phyloP scores from a whole-genome alignment of 2,888 invertebrate genomes.

The Sceliomorpha sp. region DNA sequence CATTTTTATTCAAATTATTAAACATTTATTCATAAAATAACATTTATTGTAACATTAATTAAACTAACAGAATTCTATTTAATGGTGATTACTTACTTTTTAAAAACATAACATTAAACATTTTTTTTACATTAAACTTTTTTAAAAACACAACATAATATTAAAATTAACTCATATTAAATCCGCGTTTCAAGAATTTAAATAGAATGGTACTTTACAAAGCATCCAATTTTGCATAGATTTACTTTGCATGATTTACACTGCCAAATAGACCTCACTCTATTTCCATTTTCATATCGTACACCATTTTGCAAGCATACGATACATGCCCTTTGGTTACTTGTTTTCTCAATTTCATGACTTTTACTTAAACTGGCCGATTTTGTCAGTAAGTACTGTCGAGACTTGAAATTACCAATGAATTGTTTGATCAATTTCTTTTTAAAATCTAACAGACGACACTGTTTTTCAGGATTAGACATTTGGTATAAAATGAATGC shows the following conservation, averaged over 20 bases:
- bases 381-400: background rate
- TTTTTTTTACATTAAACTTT: no score
- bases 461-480: slow-evolving; percentile 4
- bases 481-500: slow-evolving; percentile 20
- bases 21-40: no score
- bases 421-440: slow-evolving; percentile 13
- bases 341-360: background rate
- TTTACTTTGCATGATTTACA: slow-evolving; percentile 4
- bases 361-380: background rate
- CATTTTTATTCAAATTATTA: no score
- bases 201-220: slow-evolving; percentile 39
- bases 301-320: background rate
- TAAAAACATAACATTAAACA: no score
- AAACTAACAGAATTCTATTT: no score
- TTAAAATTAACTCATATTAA: no score
- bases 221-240: slow-evolving; percentile 12
- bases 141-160: no score
- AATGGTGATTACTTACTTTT: no score
- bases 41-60: no score
- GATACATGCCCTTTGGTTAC: slow-evolving; percentile 1
- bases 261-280: slow-evolving; percentile 4
- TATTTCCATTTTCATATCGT: background rate
- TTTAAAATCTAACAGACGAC: slow-evolving; percentile 20
- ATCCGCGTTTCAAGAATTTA: no score
- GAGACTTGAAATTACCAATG: background rate